Conservation (phyloP, 2,888 invertebrate genomes). For the Caenorhabditis drosophilae region DNA sequence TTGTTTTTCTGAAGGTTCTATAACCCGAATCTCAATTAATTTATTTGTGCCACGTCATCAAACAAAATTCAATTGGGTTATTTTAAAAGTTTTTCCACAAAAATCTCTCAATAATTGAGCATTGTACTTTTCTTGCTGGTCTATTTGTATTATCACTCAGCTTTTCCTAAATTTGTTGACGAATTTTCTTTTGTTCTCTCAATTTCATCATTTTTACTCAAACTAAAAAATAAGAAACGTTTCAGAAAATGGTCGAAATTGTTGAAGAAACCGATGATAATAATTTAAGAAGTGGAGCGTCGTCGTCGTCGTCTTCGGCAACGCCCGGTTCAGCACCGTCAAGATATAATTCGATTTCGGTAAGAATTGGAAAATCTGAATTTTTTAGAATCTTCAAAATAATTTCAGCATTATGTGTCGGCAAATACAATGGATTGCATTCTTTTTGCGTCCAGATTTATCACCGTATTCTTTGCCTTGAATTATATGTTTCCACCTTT, state of each 20-base stretch:
- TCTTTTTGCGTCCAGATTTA: slow-evolving; percentile 84
- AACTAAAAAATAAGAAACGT: too few species aligned
- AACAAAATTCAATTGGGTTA: too few species aligned
- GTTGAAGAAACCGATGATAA: slow-evolving; percentile 38
- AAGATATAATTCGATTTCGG: slow-evolving; percentile 15
- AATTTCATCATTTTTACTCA: background rate
- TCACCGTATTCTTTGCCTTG: slow-evolving; percentile 83
- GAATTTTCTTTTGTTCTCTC: slow-evolving; percentile 3
- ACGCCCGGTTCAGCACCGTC: slow-evolving; percentile 2
- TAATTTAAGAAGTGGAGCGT: background rate
- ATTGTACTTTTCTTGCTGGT: too few species aligned
- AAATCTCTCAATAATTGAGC: too few species aligned
- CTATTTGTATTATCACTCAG: too few species aligned
- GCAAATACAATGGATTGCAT: slow-evolving; percentile 86
- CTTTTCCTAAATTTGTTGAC: too few species aligned
- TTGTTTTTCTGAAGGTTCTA: too few species aligned
- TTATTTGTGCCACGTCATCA: too few species aligned
- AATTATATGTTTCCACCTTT: slow-evolving; percentile 86
- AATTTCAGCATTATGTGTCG: slow-evolving; percentile 73
- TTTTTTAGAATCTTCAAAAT: background rate
- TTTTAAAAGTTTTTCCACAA: too few species aligned
- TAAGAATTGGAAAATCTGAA: slow-evolving; percentile 3
- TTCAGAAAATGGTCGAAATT: slow-evolving; percentile 36
- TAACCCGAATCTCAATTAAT: too few species aligned
- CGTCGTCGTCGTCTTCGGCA: background rate